These are phyloP conservation scores for Volucella bombylans DNA, from an alignment of 2,888 invertebrate species.

Conservation along the genomic window DNA sequence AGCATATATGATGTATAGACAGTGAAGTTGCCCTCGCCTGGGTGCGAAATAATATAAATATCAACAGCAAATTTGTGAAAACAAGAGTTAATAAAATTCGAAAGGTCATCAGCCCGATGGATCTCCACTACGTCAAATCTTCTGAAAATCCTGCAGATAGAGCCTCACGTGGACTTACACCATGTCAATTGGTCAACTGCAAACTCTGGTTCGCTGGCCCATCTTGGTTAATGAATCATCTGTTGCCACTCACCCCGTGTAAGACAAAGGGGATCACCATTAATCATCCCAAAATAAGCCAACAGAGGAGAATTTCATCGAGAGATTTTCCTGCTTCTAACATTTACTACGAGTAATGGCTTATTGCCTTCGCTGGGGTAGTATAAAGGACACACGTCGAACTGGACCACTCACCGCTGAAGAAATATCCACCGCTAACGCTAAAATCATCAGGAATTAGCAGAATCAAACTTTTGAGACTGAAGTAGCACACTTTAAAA, in stretches of 20 bases:
- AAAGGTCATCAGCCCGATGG: background rate
- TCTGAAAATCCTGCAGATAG: background rate
- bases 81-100: too few relatives aligned
- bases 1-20: too few relatives aligned
- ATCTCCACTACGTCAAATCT: background rate
- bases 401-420: background rate
- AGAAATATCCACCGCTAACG: background rate
- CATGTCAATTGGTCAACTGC: too few relatives aligned
- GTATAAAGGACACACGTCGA: background rate
- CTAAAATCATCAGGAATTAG: background rate
- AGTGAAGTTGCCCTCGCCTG: too few relatives aligned
- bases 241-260: background rate
- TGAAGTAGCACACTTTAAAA: background rate
- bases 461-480: background rate
- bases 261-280: background rate
- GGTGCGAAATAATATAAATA: too few relatives aligned
- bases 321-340: conserved; percentile 2
- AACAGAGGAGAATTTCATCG: conserved; percentile 5
- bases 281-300: background rate
- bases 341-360: conserved; percentile 14
- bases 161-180: background rate
- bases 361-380: background rate
- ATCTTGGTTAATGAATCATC: conserved; percentile 1
- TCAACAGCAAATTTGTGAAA: too few relatives aligned
- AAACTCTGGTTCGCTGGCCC: background rate